A percentile compares a stretch with the other conserved stretches of the same genome.
phyloP scores from a whole-genome alignment of 1,140 invertebrate species.

The Zophobas atratus region DNA sequence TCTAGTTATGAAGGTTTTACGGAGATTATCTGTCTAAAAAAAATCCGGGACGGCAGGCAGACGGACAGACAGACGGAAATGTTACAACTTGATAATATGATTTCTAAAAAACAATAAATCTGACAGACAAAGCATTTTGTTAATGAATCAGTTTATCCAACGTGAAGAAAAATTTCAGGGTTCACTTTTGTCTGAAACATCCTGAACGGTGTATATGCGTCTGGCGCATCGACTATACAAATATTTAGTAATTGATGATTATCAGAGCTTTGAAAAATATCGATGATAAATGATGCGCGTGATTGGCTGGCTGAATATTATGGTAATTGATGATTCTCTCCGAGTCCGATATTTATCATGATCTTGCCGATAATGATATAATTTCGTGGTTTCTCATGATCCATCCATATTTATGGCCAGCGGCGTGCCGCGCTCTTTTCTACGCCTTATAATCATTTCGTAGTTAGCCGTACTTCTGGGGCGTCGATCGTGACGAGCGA shows the following conservation, averaged over 20 bases:
- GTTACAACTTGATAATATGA: no score
- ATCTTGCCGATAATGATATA: constrained; percentile 47
- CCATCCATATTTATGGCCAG: constrained; percentile 39
- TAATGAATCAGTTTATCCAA: no score
- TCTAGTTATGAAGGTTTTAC: no score
- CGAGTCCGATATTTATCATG: constrained; percentile 34
- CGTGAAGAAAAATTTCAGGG: no score
- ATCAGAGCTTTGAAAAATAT: constrained; percentile 8
- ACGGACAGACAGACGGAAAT: no score
- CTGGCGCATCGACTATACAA: neutral
- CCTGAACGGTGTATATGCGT: neutral
- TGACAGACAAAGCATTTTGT: no score
- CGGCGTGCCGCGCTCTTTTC: constrained; percentile 40
- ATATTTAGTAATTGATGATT: constrained; percentile 28
- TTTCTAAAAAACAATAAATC: no score
- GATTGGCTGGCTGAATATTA: constrained; percentile 6
- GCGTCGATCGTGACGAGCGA: constrained; percentile 50
- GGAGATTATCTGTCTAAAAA: no score
- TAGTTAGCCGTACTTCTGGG: constrained; percentile 33
- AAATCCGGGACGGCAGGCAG: no score
- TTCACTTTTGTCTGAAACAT: no score
- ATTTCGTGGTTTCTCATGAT: constrained; percentile 37
- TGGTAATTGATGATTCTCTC: constrained; percentile 28
- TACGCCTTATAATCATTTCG: constrained; percentile 49
- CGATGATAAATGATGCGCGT: constrained; percentile 28